These are phyloP conservation scores for Caenorhabditis virilis DNA, from an alignment of 2,888 invertebrate genomes.

Conservation along the genomic window DNA sequence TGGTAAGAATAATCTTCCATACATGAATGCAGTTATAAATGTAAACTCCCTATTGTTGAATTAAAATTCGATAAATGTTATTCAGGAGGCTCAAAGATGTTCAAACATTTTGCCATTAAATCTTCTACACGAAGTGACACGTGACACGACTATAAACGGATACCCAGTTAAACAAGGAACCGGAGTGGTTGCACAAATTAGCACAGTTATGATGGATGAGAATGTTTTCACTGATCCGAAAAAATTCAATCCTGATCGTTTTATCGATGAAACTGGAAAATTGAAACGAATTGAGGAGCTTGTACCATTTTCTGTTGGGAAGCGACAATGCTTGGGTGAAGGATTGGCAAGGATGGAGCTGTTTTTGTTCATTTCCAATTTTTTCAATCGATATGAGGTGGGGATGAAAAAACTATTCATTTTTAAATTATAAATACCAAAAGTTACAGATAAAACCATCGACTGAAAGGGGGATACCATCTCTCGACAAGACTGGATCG, in stretches of 20 bases:
- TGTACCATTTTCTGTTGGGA: conserved; percentile 51
- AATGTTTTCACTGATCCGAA: conserved; percentile 51
- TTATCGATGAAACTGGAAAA: conserved; percentile 52
- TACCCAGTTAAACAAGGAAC: conserved; percentile 29
- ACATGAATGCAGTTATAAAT: conserved; percentile 37
- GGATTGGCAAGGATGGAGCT: conserved; percentile 31
- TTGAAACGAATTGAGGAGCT: conserved; percentile 42
- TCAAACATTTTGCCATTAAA: conserved; percentile 38
- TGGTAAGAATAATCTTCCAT: conserved; percentile 38
- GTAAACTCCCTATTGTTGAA: conserved; percentile 6
- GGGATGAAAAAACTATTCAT: conserved; percentile 11
- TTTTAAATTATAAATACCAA: background rate
- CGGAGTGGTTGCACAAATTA: conserved; percentile 35
- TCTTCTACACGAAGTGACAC: conserved; percentile 24
- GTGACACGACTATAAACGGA: conserved; percentile 26
- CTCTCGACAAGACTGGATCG: no score
- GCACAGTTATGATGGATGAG: conserved; percentile 37
- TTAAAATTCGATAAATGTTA: background rate
- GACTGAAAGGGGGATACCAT: no score
- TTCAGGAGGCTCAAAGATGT: conserved; percentile 33
- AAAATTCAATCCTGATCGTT: conserved; percentile 55
- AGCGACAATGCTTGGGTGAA: conserved; percentile 40
- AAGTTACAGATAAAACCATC: background rate
- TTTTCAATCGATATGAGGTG: conserved; percentile 31
- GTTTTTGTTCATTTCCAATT: conserved; percentile 30